A percentile compares a stretch with the other conserved stretches of the same genome.
Evolutionary conservation across 2,113 vertebrate species (phyloP).

Genomic region (Corydoras sp.): DNA sequence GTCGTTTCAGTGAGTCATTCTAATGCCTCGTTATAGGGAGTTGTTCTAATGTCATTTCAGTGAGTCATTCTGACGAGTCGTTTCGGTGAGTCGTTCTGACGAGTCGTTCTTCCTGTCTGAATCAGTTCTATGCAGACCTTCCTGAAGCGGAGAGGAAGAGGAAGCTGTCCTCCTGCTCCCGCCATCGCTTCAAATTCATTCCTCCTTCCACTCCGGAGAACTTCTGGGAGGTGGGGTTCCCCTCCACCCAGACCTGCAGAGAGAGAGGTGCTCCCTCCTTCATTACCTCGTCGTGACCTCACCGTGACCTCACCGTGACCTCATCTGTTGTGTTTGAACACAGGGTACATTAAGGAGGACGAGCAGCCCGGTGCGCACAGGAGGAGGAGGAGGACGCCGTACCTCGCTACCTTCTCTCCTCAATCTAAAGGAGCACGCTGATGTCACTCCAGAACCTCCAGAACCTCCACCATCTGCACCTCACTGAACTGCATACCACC

Average conservation of each 20-base stretch:
- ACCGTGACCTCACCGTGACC: too few species aligned
- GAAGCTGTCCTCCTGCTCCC: conserved; percentile 84
- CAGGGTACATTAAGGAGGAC: conserved; percentile 92
- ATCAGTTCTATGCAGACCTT: conserved; percentile 86
- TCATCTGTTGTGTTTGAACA: neutral
- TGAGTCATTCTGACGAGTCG: too few species aligned
- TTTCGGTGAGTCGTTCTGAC: too few species aligned
- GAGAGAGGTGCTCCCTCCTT: conserved; percentile 75
- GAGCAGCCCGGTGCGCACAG: conserved; percentile 71
- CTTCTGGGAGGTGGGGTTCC: conserved; percentile 98
- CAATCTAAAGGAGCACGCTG: conserved; percentile 59
- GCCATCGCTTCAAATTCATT: conserved; percentile 84
- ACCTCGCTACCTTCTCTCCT: conserved; percentile 80
- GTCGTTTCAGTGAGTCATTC: too few species aligned
- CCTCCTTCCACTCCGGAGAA: conserved; percentile 90
- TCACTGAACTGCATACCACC: too few species aligned
- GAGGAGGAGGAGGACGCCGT: conserved; percentile 81
- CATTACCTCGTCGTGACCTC: neutral
- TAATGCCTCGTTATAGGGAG: too few species aligned
- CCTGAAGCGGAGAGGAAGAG: conserved; percentile 82
- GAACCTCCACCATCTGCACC: too few species aligned
- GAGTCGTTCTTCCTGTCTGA: neutral
- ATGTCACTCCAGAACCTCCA: too few species aligned
- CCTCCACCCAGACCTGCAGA: conserved; percentile 89
- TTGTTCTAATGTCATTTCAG: too few species aligned